Percentiles rank a stretch among this genome's conserved stretches.
Evolutionary conservation across 2,888 invertebrate species (phyloP).

Genomic region (Callyntrura sp.): DNA sequence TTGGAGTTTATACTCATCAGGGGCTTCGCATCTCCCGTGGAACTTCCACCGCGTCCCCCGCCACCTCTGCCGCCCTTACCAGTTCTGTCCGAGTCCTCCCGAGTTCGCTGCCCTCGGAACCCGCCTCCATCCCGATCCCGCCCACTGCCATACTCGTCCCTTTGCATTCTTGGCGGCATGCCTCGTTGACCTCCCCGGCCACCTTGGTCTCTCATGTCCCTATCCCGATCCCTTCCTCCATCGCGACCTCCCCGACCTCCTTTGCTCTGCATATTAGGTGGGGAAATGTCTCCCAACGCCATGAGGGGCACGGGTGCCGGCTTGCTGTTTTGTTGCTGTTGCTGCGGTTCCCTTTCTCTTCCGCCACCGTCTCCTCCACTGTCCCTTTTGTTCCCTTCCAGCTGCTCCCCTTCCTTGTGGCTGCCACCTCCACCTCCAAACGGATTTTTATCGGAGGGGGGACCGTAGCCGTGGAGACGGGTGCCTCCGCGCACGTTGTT

Average conservation of each 20-base stretch:
- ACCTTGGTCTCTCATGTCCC: constrained; percentile 50
- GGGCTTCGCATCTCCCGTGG: constrained; percentile 78
- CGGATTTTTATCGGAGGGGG: constrained; percentile 92
- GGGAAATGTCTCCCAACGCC: constrained; percentile 81
- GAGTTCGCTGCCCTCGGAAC: neutral
- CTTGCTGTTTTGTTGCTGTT: constrained; percentile 49
- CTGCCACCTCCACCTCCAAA: constrained; percentile 85
- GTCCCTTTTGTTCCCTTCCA: constrained; percentile 65
- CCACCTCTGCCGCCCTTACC: constrained; percentile 27
- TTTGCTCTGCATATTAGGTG: constrained; percentile 78
- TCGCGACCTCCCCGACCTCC: constrained; percentile 47
- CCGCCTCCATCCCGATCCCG: neutral
- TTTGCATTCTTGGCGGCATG: constrained; percentile 69
- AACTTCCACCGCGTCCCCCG: constrained; percentile 60
- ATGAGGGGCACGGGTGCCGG: constrained; percentile 81
- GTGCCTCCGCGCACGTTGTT: constrained; percentile 85
- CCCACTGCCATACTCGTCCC: constrained; percentile 53
- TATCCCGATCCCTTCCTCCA: constrained; percentile 47
- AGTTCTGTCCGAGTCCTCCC: neutral
- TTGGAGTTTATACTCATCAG: constrained; percentile 81
- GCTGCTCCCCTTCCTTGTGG: constrained; percentile 56
- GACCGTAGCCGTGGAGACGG: constrained; percentile 91
- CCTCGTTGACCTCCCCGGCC: constrained; percentile 63
- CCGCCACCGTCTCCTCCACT: neutral
- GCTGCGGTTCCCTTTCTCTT: no score